Evolutionary conservation across 2,113 vertebrate genomes (phyloP).

Genomic region (Alosa alosa): DNA sequence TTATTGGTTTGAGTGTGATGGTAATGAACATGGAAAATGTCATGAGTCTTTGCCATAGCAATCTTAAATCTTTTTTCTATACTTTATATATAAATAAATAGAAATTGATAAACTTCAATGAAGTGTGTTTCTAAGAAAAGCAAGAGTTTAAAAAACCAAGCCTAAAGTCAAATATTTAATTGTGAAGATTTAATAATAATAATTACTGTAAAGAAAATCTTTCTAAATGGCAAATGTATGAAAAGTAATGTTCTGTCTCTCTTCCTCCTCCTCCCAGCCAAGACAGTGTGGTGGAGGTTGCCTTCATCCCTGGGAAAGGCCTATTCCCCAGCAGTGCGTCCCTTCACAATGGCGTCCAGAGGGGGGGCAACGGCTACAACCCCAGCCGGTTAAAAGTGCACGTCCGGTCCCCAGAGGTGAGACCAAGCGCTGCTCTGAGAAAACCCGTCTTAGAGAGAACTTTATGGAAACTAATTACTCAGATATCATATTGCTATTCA

Average conservation of each 20-base stretch:
- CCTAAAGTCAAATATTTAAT: too few relatives aligned
- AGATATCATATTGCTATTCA: neutral
- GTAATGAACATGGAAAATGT: too few relatives aligned
- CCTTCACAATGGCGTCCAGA: conserved; percentile 69
- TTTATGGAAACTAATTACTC: neutral
- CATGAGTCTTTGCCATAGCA: neutral
- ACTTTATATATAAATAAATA: too few relatives aligned
- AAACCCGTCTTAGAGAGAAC: too few relatives aligned
- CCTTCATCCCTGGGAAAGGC: conserved; percentile 83
- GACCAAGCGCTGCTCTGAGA: conserved; percentile 16
- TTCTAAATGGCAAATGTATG: neutral
- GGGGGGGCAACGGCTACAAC: conserved; percentile 70
- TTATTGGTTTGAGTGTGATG: neutral
- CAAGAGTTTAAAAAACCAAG: neutral
- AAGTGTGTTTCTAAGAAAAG: neutral
- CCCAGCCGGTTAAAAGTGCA: conserved; percentile 80
- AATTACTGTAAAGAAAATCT: neutral
- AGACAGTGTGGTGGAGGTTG: conserved; percentile 78
- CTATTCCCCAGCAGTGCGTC: conserved; percentile 68
- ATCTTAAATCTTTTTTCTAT: neutral
- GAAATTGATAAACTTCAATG: neutral
- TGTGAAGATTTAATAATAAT: neutral
- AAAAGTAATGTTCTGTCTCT: neutral
- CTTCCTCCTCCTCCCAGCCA: conserved; percentile 62
- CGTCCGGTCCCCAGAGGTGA: conserved; percentile 79